Evolutionary conservation across 2,888 invertebrate species (phyloP).

Genomic region (Lasioglossum morio): DNA sequence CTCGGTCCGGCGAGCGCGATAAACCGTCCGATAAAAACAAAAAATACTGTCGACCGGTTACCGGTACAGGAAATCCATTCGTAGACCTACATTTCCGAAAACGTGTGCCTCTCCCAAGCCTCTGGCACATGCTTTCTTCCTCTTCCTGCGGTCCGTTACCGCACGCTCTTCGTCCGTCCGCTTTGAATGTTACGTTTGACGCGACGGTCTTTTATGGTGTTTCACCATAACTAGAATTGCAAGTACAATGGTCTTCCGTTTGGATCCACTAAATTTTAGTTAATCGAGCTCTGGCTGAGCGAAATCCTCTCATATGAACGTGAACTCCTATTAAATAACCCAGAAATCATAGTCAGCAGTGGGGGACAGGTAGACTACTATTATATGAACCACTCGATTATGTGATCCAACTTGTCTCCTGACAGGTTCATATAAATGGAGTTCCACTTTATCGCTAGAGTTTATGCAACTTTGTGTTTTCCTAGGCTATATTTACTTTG

Average conservation of each 20-base stretch:
- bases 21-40: background rate
- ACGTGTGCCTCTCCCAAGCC: background rate
- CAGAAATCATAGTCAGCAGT: background rate
- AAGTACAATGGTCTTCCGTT: background rate
- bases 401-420: background rate
- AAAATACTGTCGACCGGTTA: background rate
- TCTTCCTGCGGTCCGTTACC: conserved; percentile 12
- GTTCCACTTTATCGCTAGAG: background rate
- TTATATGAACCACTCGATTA: background rate
- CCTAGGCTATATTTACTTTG: background rate
- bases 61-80: conserved; percentile 14
- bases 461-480: background rate
- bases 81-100: conserved; percentile 28
- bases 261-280: background rate
- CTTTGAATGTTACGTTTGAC: background rate
- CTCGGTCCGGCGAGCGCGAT: background rate
- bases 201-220: background rate
- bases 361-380: no score
- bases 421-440: background rate
- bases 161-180: background rate
- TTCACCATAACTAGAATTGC: background rate
- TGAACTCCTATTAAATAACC: background rate
- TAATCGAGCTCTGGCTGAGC: background rate
- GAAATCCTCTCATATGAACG: background rate
- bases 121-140: conserved; percentile 23